Evolutionary conservation across 1,140 invertebrate species (phyloP), one percentile per base, ranked within the genome.

Genomic region (Nasonia longicornis): DNA sequence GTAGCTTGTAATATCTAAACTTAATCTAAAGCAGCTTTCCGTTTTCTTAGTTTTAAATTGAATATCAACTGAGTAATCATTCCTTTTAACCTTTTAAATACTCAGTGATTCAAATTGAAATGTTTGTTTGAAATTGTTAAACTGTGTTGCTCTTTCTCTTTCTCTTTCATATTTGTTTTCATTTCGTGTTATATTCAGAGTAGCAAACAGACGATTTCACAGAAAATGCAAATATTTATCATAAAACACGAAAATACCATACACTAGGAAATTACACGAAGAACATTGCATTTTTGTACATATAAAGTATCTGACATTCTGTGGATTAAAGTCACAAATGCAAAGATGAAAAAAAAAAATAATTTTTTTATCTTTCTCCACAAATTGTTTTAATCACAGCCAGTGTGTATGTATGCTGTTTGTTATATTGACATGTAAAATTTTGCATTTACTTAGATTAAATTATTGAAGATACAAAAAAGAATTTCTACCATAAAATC

Each of bases 1-100:
- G 77, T 84, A 80, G 52, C 72, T 79, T 82, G 78, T 7, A 2
- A n/a, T n/a, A 48, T 26, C 38, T 67, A 78, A 73, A 82, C 52
- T 81, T 66, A 78, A 66, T 74, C 63, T 82, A 52, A 58, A 82
- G 26, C 6, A 73, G 31, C 22, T 66, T 81, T 77, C 38, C 77
- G 22, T 69, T 69, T 71, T 31, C 38, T 71, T 77, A 82, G 72
- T 2, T 29, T 81, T 35, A n/a, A 73, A 73, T 73, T 3, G 38
- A 79, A 70, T 1, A 63, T 45, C n/a, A 63, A 71, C n/a, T n/a
- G 3, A 58, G 52, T 35, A 6, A n/a, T 71, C 14, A 42, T 71
- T 20, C 8, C n/a, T 71, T 35, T 70, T 69, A 52, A 35, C 38
- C 14, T 70, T 74, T 26, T 29, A 20, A 75, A 67, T 67, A 80